Evolutionary conservation across 1,140 invertebrate species (phyloP), one percentile per base, ranked within the genome.

Genomic region (Drosophila mojavensis): DNA sequence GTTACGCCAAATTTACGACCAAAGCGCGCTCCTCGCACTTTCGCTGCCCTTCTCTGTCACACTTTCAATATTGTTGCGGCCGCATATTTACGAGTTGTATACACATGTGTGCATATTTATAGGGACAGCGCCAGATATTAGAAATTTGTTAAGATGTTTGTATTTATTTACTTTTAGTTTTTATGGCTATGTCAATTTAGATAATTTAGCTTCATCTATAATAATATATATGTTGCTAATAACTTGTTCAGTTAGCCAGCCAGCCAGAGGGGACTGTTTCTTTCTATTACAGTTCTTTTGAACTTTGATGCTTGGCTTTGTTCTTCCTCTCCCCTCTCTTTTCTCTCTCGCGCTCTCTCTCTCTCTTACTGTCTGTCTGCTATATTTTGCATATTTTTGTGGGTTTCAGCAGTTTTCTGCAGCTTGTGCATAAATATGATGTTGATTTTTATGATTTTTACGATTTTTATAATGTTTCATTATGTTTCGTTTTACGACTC

Each of bases 391-490:
- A 62, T 63, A 24, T 56, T 77, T 56, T 76, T 53, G 56, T 47
- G 61, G n/a, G 60, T 59, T 61, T 55, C 63, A 64, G 45, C 51
- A 53, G 28, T 51, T 75, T 62, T 47, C 15, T 17, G 67, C 59
- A 55, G 63, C 63, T 66, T 75, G 51, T 83, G 84, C 84, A 89
- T 88, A 88, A 88, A 88, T 89, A 89, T 88, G 84, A 88, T 89
- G 84, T 81, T 88, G 84, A 88, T 88, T 88, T 88, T 88, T 88
- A 88, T 89, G 84, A 88, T 88, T 88, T 88, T 81, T 88, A 88
- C 88, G 84, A 88, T 88, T 88, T 88, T 81, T 88, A 88, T 88
- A 89, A 88, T 88, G 84, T 88, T 88, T 88, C 84, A 88, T 88
- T 88, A 88, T 89, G 84, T 77, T 88, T 68, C 80, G 73, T 73